Percentiles rank a stretch among this genome's conserved stretches.
phyloP scores from a whole-genome alignment of 2,113 vertebrate genomes.

The Neomonachus schauinslandi region DNA sequence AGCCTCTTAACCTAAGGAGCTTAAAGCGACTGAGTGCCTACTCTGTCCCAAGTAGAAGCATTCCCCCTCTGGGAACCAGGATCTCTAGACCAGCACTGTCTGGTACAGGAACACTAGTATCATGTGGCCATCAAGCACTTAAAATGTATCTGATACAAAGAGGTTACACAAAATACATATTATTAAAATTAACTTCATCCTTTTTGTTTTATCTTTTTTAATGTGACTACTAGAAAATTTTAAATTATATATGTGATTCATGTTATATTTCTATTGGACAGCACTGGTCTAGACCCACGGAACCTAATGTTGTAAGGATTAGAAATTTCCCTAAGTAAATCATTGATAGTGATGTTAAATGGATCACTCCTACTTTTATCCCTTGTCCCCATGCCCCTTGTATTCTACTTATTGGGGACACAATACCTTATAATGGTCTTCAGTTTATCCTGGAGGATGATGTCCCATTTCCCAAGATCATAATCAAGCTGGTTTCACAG shows the following conservation, averaged over 20 bases:
- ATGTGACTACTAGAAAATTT: neutral
- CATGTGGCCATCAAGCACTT: neutral
- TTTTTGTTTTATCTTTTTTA: neutral
- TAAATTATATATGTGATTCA: neutral
- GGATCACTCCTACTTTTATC: neutral
- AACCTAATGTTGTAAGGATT: neutral
- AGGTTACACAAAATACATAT: neutral
- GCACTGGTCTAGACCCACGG: neutral
- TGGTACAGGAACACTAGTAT: neutral
- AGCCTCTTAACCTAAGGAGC: neutral
- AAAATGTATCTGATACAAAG: neutral
- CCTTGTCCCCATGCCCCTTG: neutral
- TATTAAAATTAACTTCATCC: neutral
- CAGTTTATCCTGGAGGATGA: neutral
- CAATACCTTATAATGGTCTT: neutral
- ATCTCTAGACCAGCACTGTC: neutral
- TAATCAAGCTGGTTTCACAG: neutral
- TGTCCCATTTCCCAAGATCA: neutral
- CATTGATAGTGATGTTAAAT: neutral
- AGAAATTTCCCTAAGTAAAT: neutral
- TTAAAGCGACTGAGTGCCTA: neutral
- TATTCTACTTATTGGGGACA: neutral
- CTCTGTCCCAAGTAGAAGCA: neutral
- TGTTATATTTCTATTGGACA: neutral
- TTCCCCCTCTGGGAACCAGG: neutral